Evolutionary conservation across 2,888 invertebrate species (phyloP).

Genomic region (Rhorus exstirpatorius): DNA sequence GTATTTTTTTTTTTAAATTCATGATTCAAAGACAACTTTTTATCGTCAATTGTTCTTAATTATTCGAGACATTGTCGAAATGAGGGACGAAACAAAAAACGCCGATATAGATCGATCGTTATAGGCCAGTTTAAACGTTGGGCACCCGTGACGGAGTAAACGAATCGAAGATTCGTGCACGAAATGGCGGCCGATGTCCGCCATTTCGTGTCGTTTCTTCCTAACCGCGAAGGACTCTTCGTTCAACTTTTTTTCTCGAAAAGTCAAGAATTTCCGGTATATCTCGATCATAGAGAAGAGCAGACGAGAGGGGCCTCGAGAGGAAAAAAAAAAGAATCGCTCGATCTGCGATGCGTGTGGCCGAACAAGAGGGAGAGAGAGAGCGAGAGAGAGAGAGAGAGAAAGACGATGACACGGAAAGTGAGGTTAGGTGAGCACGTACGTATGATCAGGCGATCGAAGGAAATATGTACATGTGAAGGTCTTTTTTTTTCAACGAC

Average conservation of each 20-base stretch:
- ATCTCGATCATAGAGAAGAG: slow-evolving; percentile 5
- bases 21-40: too few relatives aligned
- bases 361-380: slow-evolving; percentile 29
- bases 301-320: slow-evolving; percentile 20
- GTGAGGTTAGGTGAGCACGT: slow-evolving; percentile 50
- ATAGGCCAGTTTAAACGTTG: too few relatives aligned
- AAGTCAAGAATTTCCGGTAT: neutral
- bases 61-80: too few relatives aligned
- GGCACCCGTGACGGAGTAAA: too few relatives aligned
- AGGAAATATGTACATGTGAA: slow-evolving; percentile 33
- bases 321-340: slow-evolving; percentile 50
- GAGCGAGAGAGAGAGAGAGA: slow-evolving; percentile 46
- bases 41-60: too few relatives aligned
- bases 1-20: neutral
- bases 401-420: slow-evolving; percentile 46
- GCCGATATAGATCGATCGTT: too few relatives aligned
- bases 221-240: neutral
- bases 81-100: too few relatives aligned
- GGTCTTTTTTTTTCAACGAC: slow-evolving; percentile 26
- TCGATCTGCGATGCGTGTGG: slow-evolving; percentile 51
- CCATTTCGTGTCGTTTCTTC: neutral
- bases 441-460: slow-evolving; percentile 45
- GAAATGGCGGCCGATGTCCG: neutral
- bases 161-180: too few relatives aligned
- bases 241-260: neutral